These are phyloP conservation scores for Vanacampus margaritifer DNA, from an alignment of 2,113 vertebrate species.

Conservation along the genomic window DNA sequence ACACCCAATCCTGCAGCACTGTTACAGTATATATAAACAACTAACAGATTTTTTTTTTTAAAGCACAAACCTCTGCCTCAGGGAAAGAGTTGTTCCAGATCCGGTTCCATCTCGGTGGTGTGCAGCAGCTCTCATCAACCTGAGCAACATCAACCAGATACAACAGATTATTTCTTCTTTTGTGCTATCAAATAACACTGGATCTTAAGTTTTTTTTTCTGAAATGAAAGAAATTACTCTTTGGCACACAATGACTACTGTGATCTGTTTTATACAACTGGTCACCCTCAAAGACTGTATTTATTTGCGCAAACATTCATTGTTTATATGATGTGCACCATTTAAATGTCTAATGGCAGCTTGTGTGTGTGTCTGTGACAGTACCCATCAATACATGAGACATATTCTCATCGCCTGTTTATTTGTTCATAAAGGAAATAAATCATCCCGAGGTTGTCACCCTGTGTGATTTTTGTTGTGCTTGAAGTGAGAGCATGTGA, in stretches of 20 bases:
- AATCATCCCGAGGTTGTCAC: constrained; percentile 19
- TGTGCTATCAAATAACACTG: neutral
- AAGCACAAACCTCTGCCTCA: constrained; percentile 58
- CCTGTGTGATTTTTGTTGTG: constrained; percentile 3
- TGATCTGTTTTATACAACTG: neutral
- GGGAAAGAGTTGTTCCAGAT: constrained; percentile 65
- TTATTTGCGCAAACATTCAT: neutral
- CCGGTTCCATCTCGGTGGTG: constrained; percentile 58
- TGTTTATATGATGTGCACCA: neutral
- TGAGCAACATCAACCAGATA: constrained; percentile 31
- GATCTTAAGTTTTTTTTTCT: neutral
- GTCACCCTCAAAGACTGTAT: neutral
- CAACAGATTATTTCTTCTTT: neutral
- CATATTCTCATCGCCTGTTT: constrained; percentile 28
- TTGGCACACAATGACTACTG: neutral
- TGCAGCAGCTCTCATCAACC: constrained; percentile 54
- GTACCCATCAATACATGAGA: constrained; percentile 26
- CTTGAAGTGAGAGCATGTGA: neutral
- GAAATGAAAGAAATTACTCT: neutral
- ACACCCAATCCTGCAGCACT: neutral
- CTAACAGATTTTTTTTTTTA: constrained; percentile 26
- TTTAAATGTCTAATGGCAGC: neutral
- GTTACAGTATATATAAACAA: constrained; percentile 4
- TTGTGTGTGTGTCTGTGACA: constrained; percentile 1
- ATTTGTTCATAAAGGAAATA: constrained; percentile 38